Conservation (phyloP, 2,797 vertebrate genomes). For the Ctenopoma kingsleyae region DNA sequence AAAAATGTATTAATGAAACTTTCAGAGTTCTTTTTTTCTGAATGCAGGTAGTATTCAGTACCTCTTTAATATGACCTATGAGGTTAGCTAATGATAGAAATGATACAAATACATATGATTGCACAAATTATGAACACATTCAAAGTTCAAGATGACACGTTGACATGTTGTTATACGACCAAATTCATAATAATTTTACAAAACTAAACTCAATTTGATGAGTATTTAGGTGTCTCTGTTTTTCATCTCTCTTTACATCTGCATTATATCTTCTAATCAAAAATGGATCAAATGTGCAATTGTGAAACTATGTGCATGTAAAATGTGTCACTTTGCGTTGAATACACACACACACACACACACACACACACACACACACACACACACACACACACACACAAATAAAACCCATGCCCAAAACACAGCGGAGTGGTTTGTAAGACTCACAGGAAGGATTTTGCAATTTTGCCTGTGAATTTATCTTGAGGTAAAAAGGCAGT, state of each 20-base stretch:
- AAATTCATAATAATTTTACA: too few relatives aligned
- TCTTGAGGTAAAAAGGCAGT: not conserved
- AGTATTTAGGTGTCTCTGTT: too few relatives aligned
- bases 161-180: too few relatives aligned
- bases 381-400: too few relatives aligned
- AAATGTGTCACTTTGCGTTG: not conserved
- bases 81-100: not conserved
- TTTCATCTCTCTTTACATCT: not conserved
- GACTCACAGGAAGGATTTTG: too few relatives aligned
- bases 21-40: not conserved
- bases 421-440: not conserved
- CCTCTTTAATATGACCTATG: not conserved
- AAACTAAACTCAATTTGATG: too few relatives aligned
- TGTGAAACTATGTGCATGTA: too few relatives aligned
- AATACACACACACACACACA: too few relatives aligned
- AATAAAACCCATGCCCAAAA: not conserved
- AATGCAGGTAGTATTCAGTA: too few relatives aligned
- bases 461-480: not conserved
- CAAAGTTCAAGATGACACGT: too few relatives aligned
- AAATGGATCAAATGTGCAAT: not conserved
- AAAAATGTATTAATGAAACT: not conserved
- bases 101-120: not conserved
- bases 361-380: too few relatives aligned
- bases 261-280: not conserved
- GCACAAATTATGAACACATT: not conserved